Conservation (phyloP, 1,140 invertebrate species). For the Oscheius sp. region DNA sequence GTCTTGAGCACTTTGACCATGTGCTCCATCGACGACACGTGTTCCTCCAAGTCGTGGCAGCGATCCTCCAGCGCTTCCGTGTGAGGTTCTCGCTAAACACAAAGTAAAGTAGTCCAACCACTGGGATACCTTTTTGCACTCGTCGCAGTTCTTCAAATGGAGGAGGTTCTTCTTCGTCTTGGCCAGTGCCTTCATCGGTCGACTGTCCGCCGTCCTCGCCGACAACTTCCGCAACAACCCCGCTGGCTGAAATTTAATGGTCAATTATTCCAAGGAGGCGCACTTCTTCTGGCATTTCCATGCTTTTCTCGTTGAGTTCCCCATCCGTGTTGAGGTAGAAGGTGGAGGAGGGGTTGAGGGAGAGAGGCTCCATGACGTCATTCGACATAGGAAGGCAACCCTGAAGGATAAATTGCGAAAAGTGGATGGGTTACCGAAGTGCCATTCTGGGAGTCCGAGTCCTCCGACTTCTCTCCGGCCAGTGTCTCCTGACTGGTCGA, state of each 20-base stretch:
- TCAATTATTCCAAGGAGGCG: background rate
- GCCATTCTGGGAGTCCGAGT: no score
- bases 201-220: background rate
- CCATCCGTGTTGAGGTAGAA: conserved; percentile 40
- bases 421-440: no score
- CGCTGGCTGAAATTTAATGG: background rate
- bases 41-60: conserved; percentile 4
- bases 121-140: conserved; percentile 20
- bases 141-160: conserved; percentile 15
- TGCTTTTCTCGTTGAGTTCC: conserved; percentile 31
- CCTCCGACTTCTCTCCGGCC: no score
- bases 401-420: background rate
- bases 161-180: conserved; percentile 7
- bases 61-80: background rate
- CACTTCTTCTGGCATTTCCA: conserved; percentile 38
- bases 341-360: conserved; percentile 23
- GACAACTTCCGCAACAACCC: background rate
- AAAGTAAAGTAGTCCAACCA: background rate
- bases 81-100: background rate
- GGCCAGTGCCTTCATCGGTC: background rate
- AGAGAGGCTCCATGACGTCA: background rate
- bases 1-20: background rate
- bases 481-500: background rate
- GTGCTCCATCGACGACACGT: background rate
- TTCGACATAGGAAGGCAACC: background rate